phyloP scores from a whole-genome alignment of 1,140 invertebrate genomes.

The Solenopsis fugax region DNA sequence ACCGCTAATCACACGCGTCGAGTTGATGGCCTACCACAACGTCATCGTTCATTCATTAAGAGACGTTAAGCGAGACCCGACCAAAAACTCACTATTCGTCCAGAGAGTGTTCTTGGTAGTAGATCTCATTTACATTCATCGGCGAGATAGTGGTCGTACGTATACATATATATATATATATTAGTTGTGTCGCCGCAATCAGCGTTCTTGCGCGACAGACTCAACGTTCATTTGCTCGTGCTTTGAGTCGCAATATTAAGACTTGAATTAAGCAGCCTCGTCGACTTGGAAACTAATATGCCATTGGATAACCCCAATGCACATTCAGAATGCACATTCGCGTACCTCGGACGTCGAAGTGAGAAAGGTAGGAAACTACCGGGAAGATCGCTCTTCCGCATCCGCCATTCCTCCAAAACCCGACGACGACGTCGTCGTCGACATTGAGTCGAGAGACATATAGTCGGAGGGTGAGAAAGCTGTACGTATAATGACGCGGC shows the following conservation, averaged over 20 bases:
- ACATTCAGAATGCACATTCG: conserved; percentile 61
- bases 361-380: conserved; percentile 51
- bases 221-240: conserved; percentile 59
- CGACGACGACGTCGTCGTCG: not conserved
- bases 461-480: conserved; percentile 16
- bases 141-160: not conserved
- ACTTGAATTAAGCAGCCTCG: conserved; percentile 72
- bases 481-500: conserved; percentile 55
- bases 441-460: conserved; percentile 6
- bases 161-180: conserved; percentile 33
- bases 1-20: conserved; percentile 25
- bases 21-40: conserved; percentile 55
- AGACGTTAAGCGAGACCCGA: not conserved
- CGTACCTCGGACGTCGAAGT: conserved; percentile 50
- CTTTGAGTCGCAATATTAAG: conserved; percentile 77
- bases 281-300: conserved; percentile 75
- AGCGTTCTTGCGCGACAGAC: conserved; percentile 66
- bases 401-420: conserved; percentile 13
- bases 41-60: conserved; percentile 61
- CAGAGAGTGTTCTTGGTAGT: conserved; percentile 1
- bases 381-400: conserved; percentile 50
- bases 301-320: conserved; percentile 67
- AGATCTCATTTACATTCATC: conserved; percentile 72
- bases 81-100: conserved; percentile 63
- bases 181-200: conserved; percentile 39